A percentile compares a stretch with the other conserved stretches of the same genome.
phyloP scores from a whole-genome alignment of 2,797 vertebrate genomes.

The Cuculus canorus region DNA sequence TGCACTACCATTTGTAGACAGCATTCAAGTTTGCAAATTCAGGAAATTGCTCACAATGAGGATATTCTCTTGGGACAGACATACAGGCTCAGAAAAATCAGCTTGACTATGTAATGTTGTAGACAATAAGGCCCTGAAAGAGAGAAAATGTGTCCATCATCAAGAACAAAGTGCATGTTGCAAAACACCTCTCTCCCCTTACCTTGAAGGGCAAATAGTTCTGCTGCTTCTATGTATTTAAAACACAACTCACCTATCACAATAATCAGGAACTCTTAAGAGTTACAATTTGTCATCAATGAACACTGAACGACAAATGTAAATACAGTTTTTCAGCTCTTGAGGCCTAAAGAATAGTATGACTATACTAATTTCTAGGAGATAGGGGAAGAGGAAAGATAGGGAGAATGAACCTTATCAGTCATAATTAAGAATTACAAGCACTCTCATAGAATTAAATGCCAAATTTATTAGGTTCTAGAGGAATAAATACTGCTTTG shows the following conservation, averaged over 20 bases:
- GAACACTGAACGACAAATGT: background rate
- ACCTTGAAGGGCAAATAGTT: background rate
- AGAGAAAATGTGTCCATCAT: background rate
- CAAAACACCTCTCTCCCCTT: background rate
- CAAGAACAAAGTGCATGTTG: fast-evolving
- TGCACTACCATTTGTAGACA: background rate
- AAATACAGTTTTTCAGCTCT: background rate
- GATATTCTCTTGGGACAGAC: background rate
- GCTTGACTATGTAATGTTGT: background rate
- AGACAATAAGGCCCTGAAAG: background rate
- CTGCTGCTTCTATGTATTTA: background rate
- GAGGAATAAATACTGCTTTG: background rate
- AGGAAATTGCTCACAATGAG: background rate
- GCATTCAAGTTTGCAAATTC: background rate
- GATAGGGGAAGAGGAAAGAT: background rate
- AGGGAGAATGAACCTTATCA: background rate
- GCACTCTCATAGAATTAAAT: background rate
- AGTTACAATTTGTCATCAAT: background rate
- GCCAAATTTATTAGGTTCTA: background rate
- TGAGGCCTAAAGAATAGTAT: background rate
- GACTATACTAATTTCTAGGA: background rate
- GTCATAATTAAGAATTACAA: background rate
- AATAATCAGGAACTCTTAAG: background rate
- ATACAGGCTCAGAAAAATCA: background rate
- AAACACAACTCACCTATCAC: background rate